A percentile compares a stretch with the other conserved stretches of the same genome.
These are phyloP conservation scores for Salvelinus sp. DNA, from an alignment of 2,113 vertebrate genomes.

Conservation along the genomic window DNA sequence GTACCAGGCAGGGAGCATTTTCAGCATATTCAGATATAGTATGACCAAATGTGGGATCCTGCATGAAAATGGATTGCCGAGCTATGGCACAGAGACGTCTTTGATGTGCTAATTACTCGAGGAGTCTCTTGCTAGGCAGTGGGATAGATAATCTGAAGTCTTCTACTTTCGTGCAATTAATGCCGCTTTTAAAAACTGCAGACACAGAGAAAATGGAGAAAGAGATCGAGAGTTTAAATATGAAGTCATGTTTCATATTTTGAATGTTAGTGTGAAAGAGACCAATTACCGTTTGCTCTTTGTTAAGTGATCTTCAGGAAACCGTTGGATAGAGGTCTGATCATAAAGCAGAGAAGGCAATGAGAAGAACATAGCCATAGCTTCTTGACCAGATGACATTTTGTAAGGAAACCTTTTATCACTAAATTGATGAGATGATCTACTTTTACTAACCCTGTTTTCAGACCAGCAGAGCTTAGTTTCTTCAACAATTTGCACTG, in stretches of 20 bases:
- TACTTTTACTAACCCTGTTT: neutral
- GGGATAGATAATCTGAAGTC: slow-evolving; percentile 19
- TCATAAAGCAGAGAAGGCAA: neutral
- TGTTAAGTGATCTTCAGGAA: slow-evolving; percentile 7
- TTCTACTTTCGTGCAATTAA: slow-evolving; percentile 28
- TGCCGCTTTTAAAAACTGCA: slow-evolving; percentile 22
- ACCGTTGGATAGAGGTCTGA: neutral
- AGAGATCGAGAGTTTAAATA: no score
- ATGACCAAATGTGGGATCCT: slow-evolving; percentile 13
- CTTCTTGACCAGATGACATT: neutral
- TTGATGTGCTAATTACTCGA: slow-evolving; percentile 46
- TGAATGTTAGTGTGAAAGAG: slow-evolving; percentile 8
- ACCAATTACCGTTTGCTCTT: slow-evolving; percentile 2
- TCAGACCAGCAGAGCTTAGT: slow-evolving; percentile 17
- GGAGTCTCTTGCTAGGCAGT: slow-evolving; percentile 18
- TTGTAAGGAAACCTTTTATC: neutral
- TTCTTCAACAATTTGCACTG: slow-evolving; percentile 9
- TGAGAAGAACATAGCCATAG: neutral
- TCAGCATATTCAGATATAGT: neutral
- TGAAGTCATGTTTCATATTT: slow-evolving; percentile 20
- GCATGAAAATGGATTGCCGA: slow-evolving; percentile 31
- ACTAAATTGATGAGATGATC: neutral
- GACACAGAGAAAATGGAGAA: neutral
- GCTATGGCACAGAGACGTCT: slow-evolving; percentile 16
- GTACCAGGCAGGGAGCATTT: neutral